Conservation (phyloP, 2,113 vertebrate genomes). For the Nothocercus julius region DNA sequence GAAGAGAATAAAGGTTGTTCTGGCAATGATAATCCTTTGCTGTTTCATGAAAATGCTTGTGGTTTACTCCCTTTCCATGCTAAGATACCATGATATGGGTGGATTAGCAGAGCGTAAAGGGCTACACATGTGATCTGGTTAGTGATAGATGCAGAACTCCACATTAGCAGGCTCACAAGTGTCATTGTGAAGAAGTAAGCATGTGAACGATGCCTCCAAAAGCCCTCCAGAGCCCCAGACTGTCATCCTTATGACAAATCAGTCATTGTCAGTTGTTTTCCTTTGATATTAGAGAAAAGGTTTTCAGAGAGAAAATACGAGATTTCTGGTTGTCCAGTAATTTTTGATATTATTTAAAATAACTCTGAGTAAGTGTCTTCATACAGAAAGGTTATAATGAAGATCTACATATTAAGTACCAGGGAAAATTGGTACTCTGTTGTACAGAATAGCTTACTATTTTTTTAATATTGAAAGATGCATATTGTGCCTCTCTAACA, state of each 20-base stretch:
- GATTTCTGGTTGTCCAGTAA: neutral
- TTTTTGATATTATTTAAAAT: neutral
- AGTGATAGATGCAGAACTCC: neutral
- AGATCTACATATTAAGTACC: accelerated
- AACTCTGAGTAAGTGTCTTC: neutral
- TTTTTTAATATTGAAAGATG: neutral
- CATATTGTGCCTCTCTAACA: neutral
- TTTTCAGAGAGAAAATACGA: neutral
- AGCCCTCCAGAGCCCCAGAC: neutral
- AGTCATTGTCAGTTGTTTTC: neutral
- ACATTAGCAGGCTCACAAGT: neutral
- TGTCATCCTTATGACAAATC: neutral
- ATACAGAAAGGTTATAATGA: neutral
- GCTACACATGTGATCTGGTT: neutral
- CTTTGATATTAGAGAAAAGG: neutral
- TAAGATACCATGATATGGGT: neutral
- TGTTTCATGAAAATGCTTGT: neutral
- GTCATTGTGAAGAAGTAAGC: neutral
- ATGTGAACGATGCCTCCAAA: neutral
- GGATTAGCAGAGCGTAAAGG: neutral
- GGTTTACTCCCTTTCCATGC: neutral
- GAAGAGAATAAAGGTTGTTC: constrained; percentile 49
- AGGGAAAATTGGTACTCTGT: neutral
- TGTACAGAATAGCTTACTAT: neutral
- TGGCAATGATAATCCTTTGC: constrained; percentile 9